Percentiles rank a stretch among this genome's conserved stretches.
These are phyloP conservation scores for Cephus pygmeus DNA, from an alignment of 2,888 invertebrate genomes.

Conservation along the genomic window DNA sequence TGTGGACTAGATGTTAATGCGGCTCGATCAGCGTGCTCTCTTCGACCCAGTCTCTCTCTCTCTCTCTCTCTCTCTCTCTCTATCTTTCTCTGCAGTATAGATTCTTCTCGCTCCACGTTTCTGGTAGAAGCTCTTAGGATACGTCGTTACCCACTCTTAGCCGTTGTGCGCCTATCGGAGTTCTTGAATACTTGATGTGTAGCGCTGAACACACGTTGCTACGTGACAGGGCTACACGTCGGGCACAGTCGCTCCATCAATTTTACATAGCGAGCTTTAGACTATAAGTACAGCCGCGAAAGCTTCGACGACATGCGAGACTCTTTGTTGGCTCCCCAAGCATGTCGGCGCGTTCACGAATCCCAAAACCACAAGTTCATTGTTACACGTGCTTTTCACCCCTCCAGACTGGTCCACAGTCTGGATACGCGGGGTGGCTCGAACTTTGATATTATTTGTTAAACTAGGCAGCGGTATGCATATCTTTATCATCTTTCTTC, in stretches of 20 bases:
- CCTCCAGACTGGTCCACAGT: background rate
- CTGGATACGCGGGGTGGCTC: too few species aligned
- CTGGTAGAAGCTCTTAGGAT: conserved; percentile 28
- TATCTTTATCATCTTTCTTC: too few species aligned
- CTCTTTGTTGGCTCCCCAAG: background rate
- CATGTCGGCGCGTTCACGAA: background rate
- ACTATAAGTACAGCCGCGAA: conserved; percentile 2
- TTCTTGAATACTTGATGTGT: conserved; percentile 50
- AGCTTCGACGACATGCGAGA: conserved; percentile 4
- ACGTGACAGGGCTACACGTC: conserved; percentile 3
- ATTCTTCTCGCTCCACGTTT: background rate
- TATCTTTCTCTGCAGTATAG: background rate
- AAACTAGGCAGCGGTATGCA: too few species aligned
- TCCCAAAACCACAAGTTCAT: conserved; percentile 3
- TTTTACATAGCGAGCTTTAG: conserved; percentile 8
- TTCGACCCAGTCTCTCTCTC: background rate
- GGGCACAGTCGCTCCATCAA: conserved; percentile 10
- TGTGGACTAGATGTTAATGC: background rate
- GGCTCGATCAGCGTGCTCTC: background rate
- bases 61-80: too few species aligned
- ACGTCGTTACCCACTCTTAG: conserved; percentile 32
- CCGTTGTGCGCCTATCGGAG: conserved; percentile 39
- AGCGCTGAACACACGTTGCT: background rate
- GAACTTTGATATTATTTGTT: too few species aligned
- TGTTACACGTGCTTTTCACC: background rate